These are phyloP conservation scores for Hippocampus zosterae DNA, from an alignment of 2,113 vertebrate genomes.

Conservation along the genomic window DNA sequence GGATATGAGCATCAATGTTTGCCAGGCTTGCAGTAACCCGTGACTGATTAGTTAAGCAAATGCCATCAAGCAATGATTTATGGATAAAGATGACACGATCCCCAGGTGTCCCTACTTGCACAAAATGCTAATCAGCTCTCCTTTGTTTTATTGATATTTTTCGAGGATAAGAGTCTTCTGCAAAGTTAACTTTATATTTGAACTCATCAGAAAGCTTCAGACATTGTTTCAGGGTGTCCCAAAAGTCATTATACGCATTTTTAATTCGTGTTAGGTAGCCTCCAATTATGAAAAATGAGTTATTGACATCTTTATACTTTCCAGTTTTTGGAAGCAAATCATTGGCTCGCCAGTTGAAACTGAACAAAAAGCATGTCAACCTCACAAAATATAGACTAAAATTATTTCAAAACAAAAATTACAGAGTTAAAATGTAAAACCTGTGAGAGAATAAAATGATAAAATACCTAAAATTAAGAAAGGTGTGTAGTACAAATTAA, in stretches of 20 bases:
- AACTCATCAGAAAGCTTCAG: not conserved
- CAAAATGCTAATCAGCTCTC: not conserved
- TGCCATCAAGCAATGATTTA: conserved; percentile 13
- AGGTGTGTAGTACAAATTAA: too few species aligned
- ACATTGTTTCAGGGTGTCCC: not conserved
- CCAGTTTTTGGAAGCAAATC: not conserved
- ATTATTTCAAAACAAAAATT: too few species aligned
- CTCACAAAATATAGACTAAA: too few species aligned
- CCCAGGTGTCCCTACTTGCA: not conserved
- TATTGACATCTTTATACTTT: not conserved
- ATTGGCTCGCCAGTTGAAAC: not conserved
- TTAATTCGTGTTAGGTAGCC: not conserved
- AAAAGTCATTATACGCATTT: not conserved
- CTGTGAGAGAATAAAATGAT: too few species aligned
- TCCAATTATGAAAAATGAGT: not conserved
- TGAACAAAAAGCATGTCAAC: not conserved
- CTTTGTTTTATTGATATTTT: not conserved
- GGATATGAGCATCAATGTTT: not conserved
- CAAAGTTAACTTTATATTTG: not conserved
- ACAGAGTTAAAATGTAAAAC: too few species aligned
- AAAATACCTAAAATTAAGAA: too few species aligned
- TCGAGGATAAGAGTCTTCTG: not conserved
- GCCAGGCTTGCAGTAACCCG: not conserved
- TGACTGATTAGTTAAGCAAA: conserved; percentile 21
- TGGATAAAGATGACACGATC: conserved; percentile 21